Evolutionary conservation across 1,140 invertebrate species (phyloP), one percentile per base, ranked within the genome.

Genomic region (Aphelinus atriplicis): DNA sequence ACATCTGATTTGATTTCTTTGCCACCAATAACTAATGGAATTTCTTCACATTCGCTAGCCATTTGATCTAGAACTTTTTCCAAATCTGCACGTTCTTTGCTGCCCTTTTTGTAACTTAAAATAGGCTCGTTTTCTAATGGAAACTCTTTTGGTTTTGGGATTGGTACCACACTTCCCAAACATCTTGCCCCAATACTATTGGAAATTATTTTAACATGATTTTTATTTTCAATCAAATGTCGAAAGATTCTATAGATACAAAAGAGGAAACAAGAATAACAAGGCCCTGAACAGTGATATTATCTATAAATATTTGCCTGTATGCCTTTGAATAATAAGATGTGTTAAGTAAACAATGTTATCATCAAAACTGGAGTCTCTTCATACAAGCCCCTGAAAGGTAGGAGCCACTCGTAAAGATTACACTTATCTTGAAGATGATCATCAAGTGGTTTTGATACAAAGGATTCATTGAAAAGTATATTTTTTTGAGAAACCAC

Each of bases 11-110:
- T 91, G 79, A 95, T 93, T 86, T 95, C 94, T 86, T 98, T 91
- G 76, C 94, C 93, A 7, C 96, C 97, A 84, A 99, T 97, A 43
- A 98, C 91, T 81, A 99, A 94, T 0, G 97, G 97, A 63, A 98
- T 91, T 77, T 98, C 97, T 82, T 94, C 91, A 55, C 92, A 92
- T 57, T 90, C 89, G 43, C 84, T 87, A 46, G 91, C 88, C 80
- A 91, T 92, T 68, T 91, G 87, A 76, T 94, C 89, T 3, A 99
- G 85, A 61, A 92, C 92, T 66, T 91, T 89, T 80, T 94, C 91
- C 7, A 99, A 84, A 68, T 93, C 92, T 68, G 89, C 86, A 63
- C 96, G 91, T 85, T 99, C 97, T 60, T 90, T 88, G 63, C 95
- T 97, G 7, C 94, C 94, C 75, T 94, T 93, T 61, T 93, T 88